Evolutionary conservation across 2,888 invertebrate genomes (phyloP).

Genomic region (Sphaeridia pumilis): DNA sequence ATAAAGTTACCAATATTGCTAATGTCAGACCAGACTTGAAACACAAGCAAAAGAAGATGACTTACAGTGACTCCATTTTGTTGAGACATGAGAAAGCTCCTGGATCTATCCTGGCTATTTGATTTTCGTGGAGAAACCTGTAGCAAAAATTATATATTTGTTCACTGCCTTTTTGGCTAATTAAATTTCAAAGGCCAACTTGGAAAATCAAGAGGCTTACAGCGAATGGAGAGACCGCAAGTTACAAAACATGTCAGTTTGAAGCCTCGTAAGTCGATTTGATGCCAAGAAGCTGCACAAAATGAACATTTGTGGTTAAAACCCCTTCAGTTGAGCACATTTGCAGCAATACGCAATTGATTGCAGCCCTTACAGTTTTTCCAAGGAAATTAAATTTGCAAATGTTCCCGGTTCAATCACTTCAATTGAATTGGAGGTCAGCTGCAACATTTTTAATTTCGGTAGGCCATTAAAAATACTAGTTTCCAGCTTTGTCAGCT

Average conservation of each 20-base stretch:
- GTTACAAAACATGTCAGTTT: constrained; percentile 43
- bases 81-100: constrained; percentile 41
- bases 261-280: constrained; percentile 42
- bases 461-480: constrained; percentile 40
- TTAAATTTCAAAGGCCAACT: no score
- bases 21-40: no score
- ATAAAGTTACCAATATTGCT: no score
- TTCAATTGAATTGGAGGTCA: constrained; percentile 44
- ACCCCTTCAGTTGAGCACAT: no score
- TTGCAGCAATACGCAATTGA: no score
- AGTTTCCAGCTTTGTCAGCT: constrained; percentile 15
- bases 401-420: constrained; percentile 40
- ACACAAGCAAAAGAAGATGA: constrained; percentile 24
- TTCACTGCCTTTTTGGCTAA: no score
- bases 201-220: constrained; percentile 39
- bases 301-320: not conserved
- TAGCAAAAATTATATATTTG: no score
- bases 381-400: constrained; percentile 40
- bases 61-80: constrained; percentile 44
- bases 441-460: constrained; percentile 42
- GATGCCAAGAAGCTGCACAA: constrained; percentile 45
- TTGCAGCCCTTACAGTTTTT: constrained; percentile 46
- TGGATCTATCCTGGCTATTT: constrained; percentile 39
- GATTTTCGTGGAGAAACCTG: constrained; percentile 46
- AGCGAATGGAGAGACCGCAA: constrained; percentile 41